A percentile compares a stretch with the other conserved stretches of the same genome.
phyloP scores from a whole-genome alignment of 2,797 vertebrate genomes.

The Pseudochirops corinnae region DNA sequence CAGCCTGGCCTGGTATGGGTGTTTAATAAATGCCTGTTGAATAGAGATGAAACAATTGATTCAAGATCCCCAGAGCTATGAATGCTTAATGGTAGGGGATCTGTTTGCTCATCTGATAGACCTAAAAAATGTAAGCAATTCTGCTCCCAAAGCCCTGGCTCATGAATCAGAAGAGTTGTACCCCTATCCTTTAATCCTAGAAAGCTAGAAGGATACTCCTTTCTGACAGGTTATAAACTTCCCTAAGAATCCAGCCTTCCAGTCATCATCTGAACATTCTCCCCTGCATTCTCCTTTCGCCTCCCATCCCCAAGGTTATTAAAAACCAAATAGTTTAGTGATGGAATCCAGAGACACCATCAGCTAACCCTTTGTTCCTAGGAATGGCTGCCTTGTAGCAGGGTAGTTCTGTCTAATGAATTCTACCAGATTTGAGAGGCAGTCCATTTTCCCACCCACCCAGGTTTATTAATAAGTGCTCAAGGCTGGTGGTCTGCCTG shows the following conservation, averaged over 20 bases:
- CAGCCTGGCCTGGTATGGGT: neutral
- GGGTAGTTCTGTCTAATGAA: slow-evolving; percentile 51
- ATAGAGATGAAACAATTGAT: neutral
- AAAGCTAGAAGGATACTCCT: slow-evolving; percentile 63
- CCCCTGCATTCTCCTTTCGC: slow-evolving; percentile 33
- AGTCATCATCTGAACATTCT: slow-evolving; percentile 48
- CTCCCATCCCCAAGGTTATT: slow-evolving; percentile 54
- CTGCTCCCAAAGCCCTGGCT: slow-evolving; percentile 78
- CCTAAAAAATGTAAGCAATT: slow-evolving; percentile 80
- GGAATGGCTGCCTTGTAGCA: slow-evolving; percentile 30
- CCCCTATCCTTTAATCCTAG: slow-evolving; percentile 76
- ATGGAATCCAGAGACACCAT: slow-evolving; percentile 48
- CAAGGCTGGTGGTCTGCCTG: slow-evolving; percentile 14
- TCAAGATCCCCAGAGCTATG: slow-evolving; percentile 20
- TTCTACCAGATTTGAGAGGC: slow-evolving; percentile 54
- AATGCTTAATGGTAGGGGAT: slow-evolving; percentile 49
- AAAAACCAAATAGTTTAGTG: slow-evolving; percentile 24
- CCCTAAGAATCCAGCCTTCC: slow-evolving; percentile 51
- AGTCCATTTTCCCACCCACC: slow-evolving; percentile 47
- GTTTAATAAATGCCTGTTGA: neutral
- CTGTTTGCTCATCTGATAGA: slow-evolving; percentile 77
- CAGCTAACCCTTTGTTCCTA: slow-evolving; percentile 34
- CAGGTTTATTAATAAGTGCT: slow-evolving; percentile 61
- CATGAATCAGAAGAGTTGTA: slow-evolving; percentile 79
- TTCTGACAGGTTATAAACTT: slow-evolving; percentile 71